Percentiles rank a stretch among this genome's conserved stretches.
These are phyloP conservation scores for Cinclus mexicanus DNA, from an alignment of 2,113 vertebrate genomes.

Conservation along the genomic window DNA sequence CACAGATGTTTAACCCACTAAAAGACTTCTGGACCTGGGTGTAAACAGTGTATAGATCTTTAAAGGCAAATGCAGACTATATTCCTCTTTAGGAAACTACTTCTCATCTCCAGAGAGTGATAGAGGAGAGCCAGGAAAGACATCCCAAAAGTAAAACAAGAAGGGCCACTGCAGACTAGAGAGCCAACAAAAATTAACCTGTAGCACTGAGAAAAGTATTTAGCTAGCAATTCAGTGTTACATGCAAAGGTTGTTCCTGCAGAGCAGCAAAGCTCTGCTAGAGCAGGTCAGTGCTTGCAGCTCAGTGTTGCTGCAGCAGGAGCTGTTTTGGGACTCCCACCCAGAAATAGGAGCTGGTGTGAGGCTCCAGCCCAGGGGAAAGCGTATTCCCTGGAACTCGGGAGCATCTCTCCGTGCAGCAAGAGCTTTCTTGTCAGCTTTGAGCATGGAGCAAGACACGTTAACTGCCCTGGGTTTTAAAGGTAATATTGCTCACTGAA, in stretches of 20 bases:
- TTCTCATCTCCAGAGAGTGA: neutral
- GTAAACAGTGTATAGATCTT: neutral
- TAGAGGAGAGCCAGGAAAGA: neutral
- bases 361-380: neutral
- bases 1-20: neutral
- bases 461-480: neutral
- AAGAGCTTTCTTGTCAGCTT: neutral
- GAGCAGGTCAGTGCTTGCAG: neutral
- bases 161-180: neutral
- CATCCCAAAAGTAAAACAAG: neutral
- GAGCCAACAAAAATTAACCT: neutral
- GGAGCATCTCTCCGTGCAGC: neutral
- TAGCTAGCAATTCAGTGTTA: neutral
- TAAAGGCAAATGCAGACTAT: neutral
- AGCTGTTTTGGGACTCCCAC: neutral
- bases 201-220: neutral
- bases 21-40: neutral
- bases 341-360: neutral
- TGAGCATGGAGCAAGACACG: neutral
- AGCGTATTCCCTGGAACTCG: neutral
- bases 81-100: neutral
- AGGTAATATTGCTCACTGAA: neutral
- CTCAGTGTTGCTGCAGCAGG: neutral
- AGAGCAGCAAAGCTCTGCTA: neutral
- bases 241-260: neutral